phyloP scores from a whole-genome alignment of 2,888 invertebrate species.

The Tetheella fluctuosa region DNA sequence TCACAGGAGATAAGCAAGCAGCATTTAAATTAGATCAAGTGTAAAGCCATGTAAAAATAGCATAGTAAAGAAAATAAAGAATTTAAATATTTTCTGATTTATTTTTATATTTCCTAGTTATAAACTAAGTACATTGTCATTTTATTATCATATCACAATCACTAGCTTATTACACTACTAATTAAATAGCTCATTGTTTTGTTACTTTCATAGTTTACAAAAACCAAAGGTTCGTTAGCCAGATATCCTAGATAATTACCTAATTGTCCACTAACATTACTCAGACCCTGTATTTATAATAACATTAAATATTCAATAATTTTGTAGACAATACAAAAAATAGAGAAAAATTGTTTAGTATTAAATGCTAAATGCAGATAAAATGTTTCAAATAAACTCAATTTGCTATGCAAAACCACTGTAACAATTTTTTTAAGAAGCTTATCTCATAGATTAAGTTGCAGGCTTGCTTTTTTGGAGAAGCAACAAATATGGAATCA shows the following conservation, averaged over 20 bases:
- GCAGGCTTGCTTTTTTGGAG: background rate
- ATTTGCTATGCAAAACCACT: too few species aligned
- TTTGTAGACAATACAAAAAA: too few species aligned
- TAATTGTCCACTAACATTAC: too few species aligned
- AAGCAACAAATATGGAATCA: background rate
- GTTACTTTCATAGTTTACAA: background rate
- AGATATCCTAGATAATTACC: background rate
- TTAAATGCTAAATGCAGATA: too few species aligned
- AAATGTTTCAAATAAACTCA: too few species aligned
- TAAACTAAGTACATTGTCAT: background rate
- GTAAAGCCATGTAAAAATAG: slow-evolving; percentile 41
- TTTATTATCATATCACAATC: background rate
- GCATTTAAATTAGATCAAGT: slow-evolving; percentile 87
- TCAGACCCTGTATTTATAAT: too few species aligned
- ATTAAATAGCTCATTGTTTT: background rate
- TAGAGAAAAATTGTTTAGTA: too few species aligned
- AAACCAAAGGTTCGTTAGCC: background rate
- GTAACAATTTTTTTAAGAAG: too few species aligned
- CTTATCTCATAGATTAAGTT: too few species aligned
- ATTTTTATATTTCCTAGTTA: slow-evolving; percentile 2
- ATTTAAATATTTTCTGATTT: slow-evolving; percentile 14
- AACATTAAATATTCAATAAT: too few species aligned
- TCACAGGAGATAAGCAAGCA: slow-evolving; percentile 69
- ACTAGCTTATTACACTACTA: background rate
- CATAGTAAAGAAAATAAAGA: slow-evolving; percentile 20